These are phyloP conservation scores for Liopterus haemorrhoidalis DNA, from an alignment of 2,888 invertebrate species.

Conservation along the genomic window DNA sequence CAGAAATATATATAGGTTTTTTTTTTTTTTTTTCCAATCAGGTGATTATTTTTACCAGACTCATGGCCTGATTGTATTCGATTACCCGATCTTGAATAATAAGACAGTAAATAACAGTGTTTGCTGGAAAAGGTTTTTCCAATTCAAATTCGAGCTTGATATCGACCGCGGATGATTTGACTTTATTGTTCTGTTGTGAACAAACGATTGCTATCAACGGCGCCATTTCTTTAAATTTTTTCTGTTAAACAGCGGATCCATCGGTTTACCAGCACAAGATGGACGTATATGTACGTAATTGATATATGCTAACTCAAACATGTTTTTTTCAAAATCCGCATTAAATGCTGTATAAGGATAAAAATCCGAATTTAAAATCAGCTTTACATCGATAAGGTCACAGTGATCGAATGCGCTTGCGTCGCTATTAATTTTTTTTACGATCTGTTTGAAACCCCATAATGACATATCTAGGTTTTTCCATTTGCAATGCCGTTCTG, in stretches of 20 bases:
- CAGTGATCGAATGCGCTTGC: constrained; percentile 32
- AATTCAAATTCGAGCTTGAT: constrained; percentile 28
- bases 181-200: constrained; percentile 24
- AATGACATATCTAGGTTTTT: constrained; percentile 41
- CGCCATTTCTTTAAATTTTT: constrained; percentile 15
- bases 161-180: constrained; percentile 28
- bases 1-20: too few species aligned
- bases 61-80: constrained; percentile 27
- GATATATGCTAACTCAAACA: constrained; percentile 32
- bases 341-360: constrained; percentile 40
- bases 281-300: constrained; percentile 34
- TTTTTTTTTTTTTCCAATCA: too few species aligned
- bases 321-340: constrained; percentile 33
- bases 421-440: constrained; percentile 34
- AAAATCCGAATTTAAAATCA: constrained; percentile 38
- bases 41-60: constrained; percentile 25
- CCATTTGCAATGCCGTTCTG: constrained; percentile 35
- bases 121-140: constrained; percentile 21
- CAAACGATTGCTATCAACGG: constrained; percentile 24
- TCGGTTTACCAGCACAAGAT: constrained; percentile 26
- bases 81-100: constrained; percentile 32
- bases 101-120: constrained; percentile 33
- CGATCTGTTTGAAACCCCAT: constrained; percentile 40
- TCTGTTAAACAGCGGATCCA: constrained; percentile 23
- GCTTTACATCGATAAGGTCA: constrained; percentile 37